A percentile compares a stretch with the other conserved stretches of the same genome.
Conservation (phyloP, 2,113 vertebrate species). For the Grallaria varia region DNA sequence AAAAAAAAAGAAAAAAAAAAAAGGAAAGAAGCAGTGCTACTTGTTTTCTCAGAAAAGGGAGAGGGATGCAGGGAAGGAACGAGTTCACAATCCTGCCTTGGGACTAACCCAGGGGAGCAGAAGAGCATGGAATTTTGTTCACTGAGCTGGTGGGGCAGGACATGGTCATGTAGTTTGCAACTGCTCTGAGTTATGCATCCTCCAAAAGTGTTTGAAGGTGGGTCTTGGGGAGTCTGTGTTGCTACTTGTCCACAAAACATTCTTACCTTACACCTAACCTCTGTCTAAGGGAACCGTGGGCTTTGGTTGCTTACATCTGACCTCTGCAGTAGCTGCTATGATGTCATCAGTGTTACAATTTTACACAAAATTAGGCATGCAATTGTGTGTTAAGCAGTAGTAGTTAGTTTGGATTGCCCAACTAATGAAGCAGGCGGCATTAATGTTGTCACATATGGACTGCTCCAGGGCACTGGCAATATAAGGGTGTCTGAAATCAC, state of each 20-base stretch:
- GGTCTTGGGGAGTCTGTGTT: not conserved
- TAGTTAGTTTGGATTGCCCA: constrained; percentile 45
- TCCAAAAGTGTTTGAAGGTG: not conserved
- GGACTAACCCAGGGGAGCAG: not conserved
- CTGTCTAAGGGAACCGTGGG: not conserved
- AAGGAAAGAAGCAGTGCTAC: not conserved
- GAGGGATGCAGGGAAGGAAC: not conserved
- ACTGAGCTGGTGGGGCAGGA: not conserved
- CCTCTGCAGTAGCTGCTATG: constrained; percentile 56
- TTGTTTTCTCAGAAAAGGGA: not conserved
- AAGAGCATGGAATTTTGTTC: not conserved
- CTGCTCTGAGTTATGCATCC: not conserved
- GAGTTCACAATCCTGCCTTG: not conserved
- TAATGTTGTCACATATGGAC: constrained; percentile 61
- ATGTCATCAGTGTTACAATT: constrained; percentile 73
- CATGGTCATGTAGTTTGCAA: rapidly evolving
- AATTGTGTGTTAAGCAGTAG: constrained; percentile 77
- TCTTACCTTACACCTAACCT: not conserved
- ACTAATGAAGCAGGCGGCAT: constrained; percentile 66
- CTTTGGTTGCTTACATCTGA: not conserved
- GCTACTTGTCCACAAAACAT: not conserved
- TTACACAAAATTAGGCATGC: constrained; percentile 77
- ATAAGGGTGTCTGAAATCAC: not conserved
- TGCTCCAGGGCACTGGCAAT: constrained; percentile 43
- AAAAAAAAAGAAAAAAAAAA: not conserved